A percentile compares a stretch with the other conserved stretches of the same genome.
phyloP scores from a whole-genome alignment of 2,888 invertebrate genomes.

The Meta bourneti region DNA sequence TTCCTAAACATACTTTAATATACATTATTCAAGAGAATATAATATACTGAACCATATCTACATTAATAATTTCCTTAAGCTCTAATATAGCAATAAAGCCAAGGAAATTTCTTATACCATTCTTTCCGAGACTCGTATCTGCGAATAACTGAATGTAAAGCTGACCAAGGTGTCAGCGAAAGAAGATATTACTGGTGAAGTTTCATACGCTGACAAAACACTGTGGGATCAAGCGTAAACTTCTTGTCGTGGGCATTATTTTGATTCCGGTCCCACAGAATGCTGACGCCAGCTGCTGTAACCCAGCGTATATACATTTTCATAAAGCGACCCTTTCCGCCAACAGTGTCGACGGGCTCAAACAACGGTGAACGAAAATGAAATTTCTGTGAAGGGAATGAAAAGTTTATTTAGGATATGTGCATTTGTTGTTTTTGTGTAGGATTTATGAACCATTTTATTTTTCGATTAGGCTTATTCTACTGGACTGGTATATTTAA shows the following conservation, averaged over 20 bases:
- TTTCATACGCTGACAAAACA: slow-evolving; percentile 44
- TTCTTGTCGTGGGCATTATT: slow-evolving; percentile 32
- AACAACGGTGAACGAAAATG: background rate
- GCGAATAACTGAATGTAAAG: slow-evolving; percentile 46
- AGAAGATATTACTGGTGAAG: slow-evolving; percentile 45
- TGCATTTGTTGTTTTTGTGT: background rate
- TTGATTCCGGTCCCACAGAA: background rate
- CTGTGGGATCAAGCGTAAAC: slow-evolving; percentile 32
- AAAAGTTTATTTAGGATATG: background rate
- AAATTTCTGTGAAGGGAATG: background rate
- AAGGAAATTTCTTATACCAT: slow-evolving; percentile 5
- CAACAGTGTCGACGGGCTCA: background rate
- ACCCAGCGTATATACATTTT: slow-evolving; percentile 2
- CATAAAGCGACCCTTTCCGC: background rate
- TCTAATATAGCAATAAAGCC: background rate
- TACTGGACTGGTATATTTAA: too few relatives aligned
- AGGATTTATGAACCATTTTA: background rate
- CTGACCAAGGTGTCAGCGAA: slow-evolving; percentile 59
- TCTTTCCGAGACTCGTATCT: background rate
- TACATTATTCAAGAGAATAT: background rate
- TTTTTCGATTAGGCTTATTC: background rate
- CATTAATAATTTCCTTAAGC: background rate
- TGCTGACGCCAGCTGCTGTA: slow-evolving; percentile 14
- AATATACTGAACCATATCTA: background rate
- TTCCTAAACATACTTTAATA: background rate